phyloP scores from a whole-genome alignment of 2,797 vertebrate species.

The Acipenser transmontanus region DNA sequence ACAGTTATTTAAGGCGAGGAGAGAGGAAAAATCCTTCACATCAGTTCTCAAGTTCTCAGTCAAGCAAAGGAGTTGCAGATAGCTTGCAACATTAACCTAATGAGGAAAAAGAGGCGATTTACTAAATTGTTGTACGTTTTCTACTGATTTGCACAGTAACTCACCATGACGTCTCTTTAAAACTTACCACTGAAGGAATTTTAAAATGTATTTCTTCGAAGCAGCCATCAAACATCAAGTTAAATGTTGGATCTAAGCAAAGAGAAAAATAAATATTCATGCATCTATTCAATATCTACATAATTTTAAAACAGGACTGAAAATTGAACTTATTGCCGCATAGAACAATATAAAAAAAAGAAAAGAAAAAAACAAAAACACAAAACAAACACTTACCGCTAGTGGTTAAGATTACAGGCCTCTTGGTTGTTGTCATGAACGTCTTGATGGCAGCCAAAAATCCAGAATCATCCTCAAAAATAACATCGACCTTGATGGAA shows the following conservation, averaged over 20 bases:
- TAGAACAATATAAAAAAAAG: no score
- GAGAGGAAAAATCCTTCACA: slow-evolving; percentile 59
- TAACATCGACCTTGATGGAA: slow-evolving; percentile 74
- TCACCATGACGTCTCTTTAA: no score
- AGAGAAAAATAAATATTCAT: slow-evolving; percentile 16
- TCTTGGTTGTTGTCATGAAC: slow-evolving; percentile 92
- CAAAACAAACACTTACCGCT: slow-evolving; percentile 65
- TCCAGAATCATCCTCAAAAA: slow-evolving; percentile 91
- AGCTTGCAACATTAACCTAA: slow-evolving; percentile 73
- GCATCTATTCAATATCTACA: background rate
- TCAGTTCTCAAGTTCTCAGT: slow-evolving; percentile 79
- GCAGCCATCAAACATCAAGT: slow-evolving; percentile 79
- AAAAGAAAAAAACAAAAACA: background rate
- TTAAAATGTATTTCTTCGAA: slow-evolving; percentile 88
- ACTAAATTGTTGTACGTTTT: no score
- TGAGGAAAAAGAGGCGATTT: slow-evolving; percentile 5
- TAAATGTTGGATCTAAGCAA: slow-evolving; percentile 79
- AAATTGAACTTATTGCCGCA: background rate
- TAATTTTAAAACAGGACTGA: background rate
- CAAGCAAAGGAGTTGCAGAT: slow-evolving; percentile 83
- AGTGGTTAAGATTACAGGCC: slow-evolving; percentile 90
- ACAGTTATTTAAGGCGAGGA: slow-evolving; percentile 72
- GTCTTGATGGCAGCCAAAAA: slow-evolving; percentile 92
- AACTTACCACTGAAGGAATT: slow-evolving; percentile 76
- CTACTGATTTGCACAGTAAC: no score